Evolutionary conservation across 2,888 invertebrate species (phyloP).

Genomic region (Cephus spinipes): DNA sequence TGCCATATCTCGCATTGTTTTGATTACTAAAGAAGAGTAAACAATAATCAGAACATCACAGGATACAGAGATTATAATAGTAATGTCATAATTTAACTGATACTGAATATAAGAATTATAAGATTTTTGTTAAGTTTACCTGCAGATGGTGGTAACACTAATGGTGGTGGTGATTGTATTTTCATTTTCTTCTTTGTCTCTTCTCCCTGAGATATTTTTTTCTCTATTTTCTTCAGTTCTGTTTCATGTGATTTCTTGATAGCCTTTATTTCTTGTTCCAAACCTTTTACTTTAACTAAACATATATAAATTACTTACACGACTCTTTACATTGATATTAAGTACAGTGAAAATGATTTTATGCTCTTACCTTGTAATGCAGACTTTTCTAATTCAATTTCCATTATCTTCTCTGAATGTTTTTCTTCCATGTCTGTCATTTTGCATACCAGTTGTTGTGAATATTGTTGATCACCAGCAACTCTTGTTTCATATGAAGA

Average conservation of each 20-base stretch:
- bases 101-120: not conserved
- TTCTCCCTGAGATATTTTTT: not conserved
- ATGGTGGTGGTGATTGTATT: constrained; percentile 16
- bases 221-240: constrained; percentile 23
- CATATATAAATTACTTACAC: constrained; percentile 9
- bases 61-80: not conserved
- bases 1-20: constrained; percentile 20
- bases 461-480: constrained; percentile 44
- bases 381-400: constrained; percentile 38
- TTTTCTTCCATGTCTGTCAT: constrained; percentile 40
- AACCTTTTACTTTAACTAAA: constrained; percentile 39
- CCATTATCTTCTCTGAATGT: constrained; percentile 31
- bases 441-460: constrained; percentile 50
- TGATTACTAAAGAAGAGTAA: not conserved
- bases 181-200: constrained; percentile 18
- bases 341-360: not conserved
- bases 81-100: not conserved
- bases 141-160: not conserved
- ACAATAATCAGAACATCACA: not conserved
- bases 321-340: not conserved
- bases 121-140: not conserved
- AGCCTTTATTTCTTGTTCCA: constrained; percentile 40
- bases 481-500: constrained; percentile 34
- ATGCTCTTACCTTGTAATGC: constrained; percentile 38
- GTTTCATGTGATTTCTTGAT: constrained; percentile 22